Evolutionary conservation across 2,797 vertebrate species (phyloP).

Genomic region (Momotus momota): DNA sequence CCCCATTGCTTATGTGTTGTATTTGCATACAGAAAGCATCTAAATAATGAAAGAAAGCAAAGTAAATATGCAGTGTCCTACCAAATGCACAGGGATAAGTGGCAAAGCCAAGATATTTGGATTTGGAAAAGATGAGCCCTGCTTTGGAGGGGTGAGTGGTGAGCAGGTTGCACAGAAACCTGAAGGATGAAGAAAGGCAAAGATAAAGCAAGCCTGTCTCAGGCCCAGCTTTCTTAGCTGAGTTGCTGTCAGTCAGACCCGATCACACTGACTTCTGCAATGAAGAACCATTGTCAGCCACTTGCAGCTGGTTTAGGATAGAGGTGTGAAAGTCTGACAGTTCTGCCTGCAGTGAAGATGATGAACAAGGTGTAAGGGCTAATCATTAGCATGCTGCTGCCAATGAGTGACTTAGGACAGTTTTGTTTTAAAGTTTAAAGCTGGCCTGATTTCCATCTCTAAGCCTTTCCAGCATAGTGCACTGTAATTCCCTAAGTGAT

Average conservation of each 20-base stretch:
- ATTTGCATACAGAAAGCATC: not conserved
- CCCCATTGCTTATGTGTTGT: too few species aligned
- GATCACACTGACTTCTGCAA: not conserved
- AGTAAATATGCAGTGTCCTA: not conserved
- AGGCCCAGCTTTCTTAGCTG: not conserved
- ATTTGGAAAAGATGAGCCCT: not conserved
- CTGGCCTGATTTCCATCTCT: not conserved
- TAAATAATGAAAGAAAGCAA: not conserved
- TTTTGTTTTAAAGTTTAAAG: not conserved
- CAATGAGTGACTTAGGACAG: not conserved
- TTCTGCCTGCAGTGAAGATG: not conserved
- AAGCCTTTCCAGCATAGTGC: not conserved
- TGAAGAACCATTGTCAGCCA: not conserved
- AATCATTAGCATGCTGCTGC: not conserved
- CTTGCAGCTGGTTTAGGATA: fast-evolving
- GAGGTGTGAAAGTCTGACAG: not conserved
- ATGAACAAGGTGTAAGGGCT: not conserved
- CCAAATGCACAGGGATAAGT: not conserved
- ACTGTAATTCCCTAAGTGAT: not conserved
- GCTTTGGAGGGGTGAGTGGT: too few species aligned
- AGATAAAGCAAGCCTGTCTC: not conserved
- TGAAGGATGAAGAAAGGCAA: not conserved
- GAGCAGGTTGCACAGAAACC: not conserved
- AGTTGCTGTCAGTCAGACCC: not conserved
- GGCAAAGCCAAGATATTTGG: not conserved